These are phyloP conservation scores for Lepisosteus osseus DNA, from an alignment of 2,113 vertebrate species.

Conservation along the genomic window DNA sequence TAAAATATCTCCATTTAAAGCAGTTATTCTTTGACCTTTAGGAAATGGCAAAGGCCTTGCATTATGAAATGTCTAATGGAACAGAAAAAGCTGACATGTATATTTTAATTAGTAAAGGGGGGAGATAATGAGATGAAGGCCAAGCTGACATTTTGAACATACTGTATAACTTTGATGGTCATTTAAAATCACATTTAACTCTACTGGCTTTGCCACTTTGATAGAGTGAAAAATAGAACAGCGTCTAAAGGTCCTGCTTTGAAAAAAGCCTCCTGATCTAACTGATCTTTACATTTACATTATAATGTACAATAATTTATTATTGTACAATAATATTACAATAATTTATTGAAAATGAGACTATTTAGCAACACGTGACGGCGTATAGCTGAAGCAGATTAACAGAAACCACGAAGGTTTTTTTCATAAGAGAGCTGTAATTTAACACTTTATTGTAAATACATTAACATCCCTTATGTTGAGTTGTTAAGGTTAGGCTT, in stretches of 20 bases:
- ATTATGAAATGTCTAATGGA: conserved; percentile 39
- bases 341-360: background rate
- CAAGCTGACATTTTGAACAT: conserved; percentile 38
- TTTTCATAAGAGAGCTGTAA: background rate
- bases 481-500: no score
- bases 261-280: background rate
- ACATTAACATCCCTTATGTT: no score
- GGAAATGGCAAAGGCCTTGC: conserved; percentile 6
- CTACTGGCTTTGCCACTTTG: background rate
- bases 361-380: background rate
- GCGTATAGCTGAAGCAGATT: background rate
- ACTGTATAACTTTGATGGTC: background rate
- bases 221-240: conserved; percentile 28
- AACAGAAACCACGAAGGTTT: background rate
- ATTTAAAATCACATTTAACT: background rate
- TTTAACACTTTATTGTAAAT: no score
- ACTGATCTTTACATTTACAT: background rate
- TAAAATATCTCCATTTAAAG: conserved; percentile 5
- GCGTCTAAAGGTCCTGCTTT: conserved; percentile 19
- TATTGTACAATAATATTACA: background rate
- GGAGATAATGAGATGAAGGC: conserved; percentile 38
- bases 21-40: conserved; percentile 31
- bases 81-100: conserved; percentile 31
- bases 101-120: conserved; percentile 38
- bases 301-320: no score